Base-by-base conservation (phyloP, 1,140 invertebrate genomes). In the Brachionus paranguensis region DNA sequence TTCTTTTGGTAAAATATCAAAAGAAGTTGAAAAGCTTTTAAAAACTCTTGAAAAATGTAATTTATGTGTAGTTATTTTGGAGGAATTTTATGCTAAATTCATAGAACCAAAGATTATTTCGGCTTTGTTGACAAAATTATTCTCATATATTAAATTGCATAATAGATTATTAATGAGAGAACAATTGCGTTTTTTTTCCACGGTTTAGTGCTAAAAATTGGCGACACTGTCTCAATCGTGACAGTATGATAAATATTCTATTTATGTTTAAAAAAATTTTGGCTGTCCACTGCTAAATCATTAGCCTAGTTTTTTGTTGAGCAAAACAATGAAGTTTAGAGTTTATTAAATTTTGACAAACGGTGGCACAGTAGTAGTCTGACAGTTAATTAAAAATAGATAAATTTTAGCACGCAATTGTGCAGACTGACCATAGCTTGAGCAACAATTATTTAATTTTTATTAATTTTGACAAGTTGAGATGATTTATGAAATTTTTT, bases 401-500 rank as follows among this genome's bases (percentile, higher is more conserved):
- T 60, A 60, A 43, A 72, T 20, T 41, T 72, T 72, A 45, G 17
- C 33, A 72, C 29, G 33, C 68, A 43, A 43, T 43, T 72, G 37
- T 43, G 14, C 65, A 68, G 37, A 72, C 68, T 72, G 68, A 11
- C 68, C 68, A 37, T 68, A 14, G n/a, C 33, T 7, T 68, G n/a
- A 68, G 65, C 10, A 33, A 68, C 27, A 68, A 43, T 41, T 41
- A 17, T 41, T 12, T 41, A 72, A 72, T 11, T 43, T n/a, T 43
- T 72, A 17, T 43, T 41, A 72, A 43, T 43, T 72, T 72, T 72
- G 68, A 72, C 68, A 72, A 43, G 68, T 72, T 60, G 3, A 41
- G 37, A 72, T 72, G 68, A 72, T 72, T 72, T 72, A 72, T 72
- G 33, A 72, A 72, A 72, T 72, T 72, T 72, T 7, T 37, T 37